A percentile compares a stretch with the other conserved stretches of the same genome.
Conservation (phyloP, 2,113 vertebrate species). For the Percina caprodes region DNA sequence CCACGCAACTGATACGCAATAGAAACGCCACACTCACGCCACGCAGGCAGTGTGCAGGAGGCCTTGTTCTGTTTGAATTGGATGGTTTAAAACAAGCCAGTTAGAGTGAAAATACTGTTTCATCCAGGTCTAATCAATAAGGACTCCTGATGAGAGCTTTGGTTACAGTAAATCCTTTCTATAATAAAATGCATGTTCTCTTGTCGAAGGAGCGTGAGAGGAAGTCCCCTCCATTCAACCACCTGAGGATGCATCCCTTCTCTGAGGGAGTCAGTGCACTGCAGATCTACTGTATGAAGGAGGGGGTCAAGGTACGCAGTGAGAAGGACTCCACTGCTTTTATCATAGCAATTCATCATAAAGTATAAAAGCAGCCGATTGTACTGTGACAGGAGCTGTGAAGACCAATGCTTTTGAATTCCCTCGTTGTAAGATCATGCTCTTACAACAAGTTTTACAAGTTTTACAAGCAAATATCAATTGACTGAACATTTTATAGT, state of each 20-base stretch:
- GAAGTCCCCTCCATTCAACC: constrained; percentile 96
- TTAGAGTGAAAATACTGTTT: neutral
- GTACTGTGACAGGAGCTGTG: neutral
- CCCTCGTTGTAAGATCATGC: neutral
- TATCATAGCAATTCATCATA: neutral
- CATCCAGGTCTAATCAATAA: neutral
- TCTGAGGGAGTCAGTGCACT: constrained; percentile 97
- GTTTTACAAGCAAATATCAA: neutral
- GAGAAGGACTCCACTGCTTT: neutral
- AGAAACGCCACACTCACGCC: too few relatives aligned
- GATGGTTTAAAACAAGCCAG: neutral
- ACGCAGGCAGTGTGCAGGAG: too few relatives aligned
- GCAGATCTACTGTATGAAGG: constrained; percentile 99
- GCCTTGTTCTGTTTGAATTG: neutral
- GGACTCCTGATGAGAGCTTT: neutral
- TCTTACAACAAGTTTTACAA: too few relatives aligned
- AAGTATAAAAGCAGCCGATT: neutral
- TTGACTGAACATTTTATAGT: neutral
- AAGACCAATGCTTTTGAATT: neutral
- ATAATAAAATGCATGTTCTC: neutral
- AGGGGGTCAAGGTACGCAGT: constrained; percentile 94
- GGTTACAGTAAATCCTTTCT: neutral
- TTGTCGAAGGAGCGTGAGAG: constrained; percentile 93
- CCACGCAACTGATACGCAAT: too few relatives aligned
- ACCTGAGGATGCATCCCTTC: constrained; percentile 97